These are phyloP conservation scores for Lithobius niger DNA, from an alignment of 1,140 invertebrate species.

Conservation along the genomic window DNA sequence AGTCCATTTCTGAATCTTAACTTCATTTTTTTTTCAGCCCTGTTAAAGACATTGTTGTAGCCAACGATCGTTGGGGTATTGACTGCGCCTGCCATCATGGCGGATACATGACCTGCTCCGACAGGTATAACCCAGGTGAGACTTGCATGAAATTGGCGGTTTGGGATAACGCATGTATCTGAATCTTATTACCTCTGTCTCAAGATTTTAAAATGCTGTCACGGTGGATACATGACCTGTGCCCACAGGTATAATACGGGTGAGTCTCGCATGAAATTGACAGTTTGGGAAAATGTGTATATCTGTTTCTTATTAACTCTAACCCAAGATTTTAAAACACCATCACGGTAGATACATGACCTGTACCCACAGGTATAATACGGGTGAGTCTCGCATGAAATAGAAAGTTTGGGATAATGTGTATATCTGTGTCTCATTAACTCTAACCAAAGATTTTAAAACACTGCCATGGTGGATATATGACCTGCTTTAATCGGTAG, in stretches of 20 bases:
- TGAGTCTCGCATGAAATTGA: constrained; percentile 37
- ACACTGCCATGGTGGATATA: too few relatives aligned
- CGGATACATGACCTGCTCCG: constrained; percentile 39
- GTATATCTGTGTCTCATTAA: too few relatives aligned
- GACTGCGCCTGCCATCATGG: constrained; percentile 38
- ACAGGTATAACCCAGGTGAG: constrained; percentile 38
- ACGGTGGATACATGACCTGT: constrained; percentile 42
- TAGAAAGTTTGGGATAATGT: too few relatives aligned
- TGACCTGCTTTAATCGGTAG: too few relatives aligned
- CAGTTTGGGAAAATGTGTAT: too few relatives aligned
- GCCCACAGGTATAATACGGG: constrained; percentile 39
- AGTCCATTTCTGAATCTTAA: too few relatives aligned
- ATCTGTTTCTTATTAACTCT: constrained; percentile 44
- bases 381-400: too few relatives aligned
- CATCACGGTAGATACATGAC: constrained; percentile 41
- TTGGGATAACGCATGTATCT: too few relatives aligned
- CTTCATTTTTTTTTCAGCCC: constrained; percentile 37
- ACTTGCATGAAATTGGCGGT: constrained; percentile 40
- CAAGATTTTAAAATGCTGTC: constrained; percentile 32
- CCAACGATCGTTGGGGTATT: constrained; percentile 43
- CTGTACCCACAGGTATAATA: constrained; percentile 39
- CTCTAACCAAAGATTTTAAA: too few relatives aligned
- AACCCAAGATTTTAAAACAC: constrained; percentile 36
- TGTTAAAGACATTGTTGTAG: constrained; percentile 40
- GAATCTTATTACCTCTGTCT: constrained; percentile 46